A percentile compares a stretch with the other conserved stretches of the same genome.
These are phyloP conservation scores for Diacarnus erythraeanus DNA, from an alignment of 37 sponge, comb jelly and placozoan genomes.

Conservation along the genomic window DNA sequence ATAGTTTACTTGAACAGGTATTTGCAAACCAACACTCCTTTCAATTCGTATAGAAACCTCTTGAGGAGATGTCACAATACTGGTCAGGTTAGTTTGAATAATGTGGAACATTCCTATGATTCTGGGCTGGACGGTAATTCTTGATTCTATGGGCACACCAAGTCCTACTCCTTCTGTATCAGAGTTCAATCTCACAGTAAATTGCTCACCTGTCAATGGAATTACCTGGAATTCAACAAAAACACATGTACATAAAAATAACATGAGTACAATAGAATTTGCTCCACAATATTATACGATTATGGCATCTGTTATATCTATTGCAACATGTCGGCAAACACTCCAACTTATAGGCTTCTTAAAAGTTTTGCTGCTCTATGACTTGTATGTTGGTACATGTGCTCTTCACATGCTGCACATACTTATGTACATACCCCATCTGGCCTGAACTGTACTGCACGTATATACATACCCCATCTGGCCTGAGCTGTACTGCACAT, in stretches of 20 bases:
- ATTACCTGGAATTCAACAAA: too few relatives aligned
- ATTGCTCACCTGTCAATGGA: conserved; percentile 44
- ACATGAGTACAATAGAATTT: not conserved
- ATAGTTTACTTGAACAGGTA: conserved; percentile 19
- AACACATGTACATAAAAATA: not conserved
- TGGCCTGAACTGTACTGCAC: too few relatives aligned
- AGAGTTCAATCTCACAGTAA: conserved; percentile 33
- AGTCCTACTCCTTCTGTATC: conserved; percentile 1
- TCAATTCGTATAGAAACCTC: conserved; percentile 23
- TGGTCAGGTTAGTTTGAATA: conserved; percentile 10
- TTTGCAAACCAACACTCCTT: conserved; percentile 34
- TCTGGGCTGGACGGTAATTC: conserved; percentile 3
- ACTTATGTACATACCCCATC: too few relatives aligned
- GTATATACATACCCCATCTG: too few relatives aligned
- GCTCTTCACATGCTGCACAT: too few relatives aligned
- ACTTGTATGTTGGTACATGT: too few relatives aligned
- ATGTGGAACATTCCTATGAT: conserved; percentile 37
- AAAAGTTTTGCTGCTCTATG: too few relatives aligned
- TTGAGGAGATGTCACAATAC: conserved; percentile 24
- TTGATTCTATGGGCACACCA: not conserved
- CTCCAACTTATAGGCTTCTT: too few relatives aligned
- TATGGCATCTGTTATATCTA: too few relatives aligned
- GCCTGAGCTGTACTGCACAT: too few relatives aligned
- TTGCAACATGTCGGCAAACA: too few relatives aligned
- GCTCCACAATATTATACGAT: too few relatives aligned